Evolutionary conservation across 2,113 vertebrate species (phyloP).

Genomic region (Chascanopsetta lugubris): DNA sequence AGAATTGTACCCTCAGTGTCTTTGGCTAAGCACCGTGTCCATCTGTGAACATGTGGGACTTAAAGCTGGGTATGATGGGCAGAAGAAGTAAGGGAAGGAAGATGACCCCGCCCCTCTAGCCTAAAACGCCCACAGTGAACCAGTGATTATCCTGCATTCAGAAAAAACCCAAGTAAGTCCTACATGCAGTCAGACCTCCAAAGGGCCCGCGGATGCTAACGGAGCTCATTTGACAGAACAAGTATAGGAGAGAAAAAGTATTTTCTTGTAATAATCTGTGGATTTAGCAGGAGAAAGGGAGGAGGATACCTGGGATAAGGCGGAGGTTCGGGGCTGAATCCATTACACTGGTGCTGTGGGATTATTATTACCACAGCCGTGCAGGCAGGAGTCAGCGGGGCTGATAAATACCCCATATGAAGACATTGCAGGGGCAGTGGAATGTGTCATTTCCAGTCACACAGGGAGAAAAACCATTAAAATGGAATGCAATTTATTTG

Average conservation of each 20-base stretch:
- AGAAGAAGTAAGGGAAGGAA: constrained; percentile 17
- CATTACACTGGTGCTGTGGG: constrained; percentile 69
- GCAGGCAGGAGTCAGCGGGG: constrained; percentile 70
- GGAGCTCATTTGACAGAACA: constrained; percentile 81
- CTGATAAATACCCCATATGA: constrained; percentile 81
- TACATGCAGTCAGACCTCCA: constrained; percentile 77
- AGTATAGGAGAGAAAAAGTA: constrained; percentile 73
- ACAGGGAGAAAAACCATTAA: constrained; percentile 73
- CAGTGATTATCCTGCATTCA: constrained; percentile 68
- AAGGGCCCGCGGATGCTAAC: constrained; percentile 66
- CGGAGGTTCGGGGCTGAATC: constrained; percentile 73
- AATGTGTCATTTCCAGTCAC: constrained; percentile 74
- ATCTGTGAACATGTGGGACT: constrained; percentile 12
- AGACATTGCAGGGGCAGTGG: constrained; percentile 75
- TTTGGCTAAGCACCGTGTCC: not conserved
- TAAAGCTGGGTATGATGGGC: constrained; percentile 34
- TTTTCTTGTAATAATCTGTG: constrained; percentile 79
- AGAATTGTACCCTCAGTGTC: not conserved
- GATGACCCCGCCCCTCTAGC: constrained; percentile 20
- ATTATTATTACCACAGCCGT: constrained; percentile 82
- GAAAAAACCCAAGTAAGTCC: constrained; percentile 70
- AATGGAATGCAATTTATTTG: constrained; percentile 81
- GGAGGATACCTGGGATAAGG: constrained; percentile 78
- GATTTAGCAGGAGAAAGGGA: constrained; percentile 71
- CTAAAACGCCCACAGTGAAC: constrained; percentile 53